A percentile compares a stretch with the other conserved stretches of the same genome.
These are phyloP conservation scores for Apamea anceps DNA, from an alignment of 2,888 invertebrate species.

Conservation along the genomic window DNA sequence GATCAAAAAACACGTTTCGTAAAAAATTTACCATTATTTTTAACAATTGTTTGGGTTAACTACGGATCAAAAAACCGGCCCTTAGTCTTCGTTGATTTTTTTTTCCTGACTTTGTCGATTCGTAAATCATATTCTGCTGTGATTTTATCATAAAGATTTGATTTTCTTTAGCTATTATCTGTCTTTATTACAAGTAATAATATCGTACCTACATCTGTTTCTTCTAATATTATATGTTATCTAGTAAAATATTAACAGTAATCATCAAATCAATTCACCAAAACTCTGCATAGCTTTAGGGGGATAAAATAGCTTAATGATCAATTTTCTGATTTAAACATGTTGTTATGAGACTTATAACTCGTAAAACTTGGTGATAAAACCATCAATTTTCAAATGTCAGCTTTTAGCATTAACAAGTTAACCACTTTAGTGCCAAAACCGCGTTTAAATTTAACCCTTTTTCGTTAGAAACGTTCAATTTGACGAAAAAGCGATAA, in stretches of 20 bases:
- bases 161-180: not conserved
- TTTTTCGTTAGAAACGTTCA: constrained; percentile 12
- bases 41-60: too few species aligned
- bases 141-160: not conserved
- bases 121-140: not conserved
- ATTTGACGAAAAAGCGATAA: constrained; percentile 41
- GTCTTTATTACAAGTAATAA: not conserved
- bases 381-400: constrained; percentile 33
- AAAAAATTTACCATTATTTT: too few species aligned
- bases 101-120: not conserved
- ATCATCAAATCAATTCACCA: rapidly evolving
- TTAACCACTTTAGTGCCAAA: constrained; percentile 14
- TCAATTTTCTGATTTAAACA: not conserved
- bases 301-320: constrained; percentile 1
- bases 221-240: too few species aligned
- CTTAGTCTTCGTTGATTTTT: not conserved
- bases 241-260: not conserved
- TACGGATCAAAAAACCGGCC: too few species aligned
- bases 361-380: not conserved
- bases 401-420: constrained; percentile 21
- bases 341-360: not conserved
- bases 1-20: too few species aligned
- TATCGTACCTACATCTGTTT: not conserved
- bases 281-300: not conserved
- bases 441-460: constrained; percentile 3